Evolutionary conservation across 2,113 vertebrate species (phyloP).

Genomic region (Mesitornis unicolor): DNA sequence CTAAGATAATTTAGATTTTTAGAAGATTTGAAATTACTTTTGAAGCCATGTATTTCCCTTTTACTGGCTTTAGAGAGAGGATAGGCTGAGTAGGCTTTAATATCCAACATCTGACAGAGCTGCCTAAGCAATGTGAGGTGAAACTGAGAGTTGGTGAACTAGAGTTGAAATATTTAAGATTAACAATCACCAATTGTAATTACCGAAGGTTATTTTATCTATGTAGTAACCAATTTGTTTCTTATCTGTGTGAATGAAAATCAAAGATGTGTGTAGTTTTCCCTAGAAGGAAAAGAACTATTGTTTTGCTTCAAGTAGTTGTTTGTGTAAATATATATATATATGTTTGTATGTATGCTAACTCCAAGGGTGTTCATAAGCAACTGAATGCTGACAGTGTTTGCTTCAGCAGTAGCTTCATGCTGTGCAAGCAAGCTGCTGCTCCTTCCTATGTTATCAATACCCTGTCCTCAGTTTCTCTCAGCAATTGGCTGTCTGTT

Average conservation of each 20-base stretch:
- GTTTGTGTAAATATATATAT: no score
- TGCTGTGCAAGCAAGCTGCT: not conserved
- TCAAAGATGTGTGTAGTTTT: not conserved
- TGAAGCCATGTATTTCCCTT: not conserved
- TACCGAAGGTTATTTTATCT: not conserved
- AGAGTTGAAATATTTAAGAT: not conserved
- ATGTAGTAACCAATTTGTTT: not conserved
- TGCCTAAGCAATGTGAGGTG: not conserved
- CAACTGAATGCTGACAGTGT: not conserved
- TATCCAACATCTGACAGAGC: not conserved
- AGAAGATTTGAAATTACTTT: not conserved
- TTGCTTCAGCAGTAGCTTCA: not conserved
- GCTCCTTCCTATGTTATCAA: not conserved
- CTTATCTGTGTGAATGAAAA: not conserved
- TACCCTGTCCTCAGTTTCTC: not conserved
- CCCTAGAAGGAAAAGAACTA: not conserved
- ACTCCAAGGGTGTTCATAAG: not conserved
- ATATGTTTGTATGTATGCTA: accelerated
- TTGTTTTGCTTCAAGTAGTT: not conserved
- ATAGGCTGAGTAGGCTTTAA: not conserved
- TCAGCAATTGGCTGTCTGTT: not conserved
- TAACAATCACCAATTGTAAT: not conserved
- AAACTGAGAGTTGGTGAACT: not conserved
- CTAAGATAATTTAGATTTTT: constrained; percentile 6
- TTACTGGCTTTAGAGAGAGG: not conserved